These are phyloP conservation scores for Limonius californicus DNA, from an alignment of 1,140 invertebrate genomes.

Conservation along the genomic window DNA sequence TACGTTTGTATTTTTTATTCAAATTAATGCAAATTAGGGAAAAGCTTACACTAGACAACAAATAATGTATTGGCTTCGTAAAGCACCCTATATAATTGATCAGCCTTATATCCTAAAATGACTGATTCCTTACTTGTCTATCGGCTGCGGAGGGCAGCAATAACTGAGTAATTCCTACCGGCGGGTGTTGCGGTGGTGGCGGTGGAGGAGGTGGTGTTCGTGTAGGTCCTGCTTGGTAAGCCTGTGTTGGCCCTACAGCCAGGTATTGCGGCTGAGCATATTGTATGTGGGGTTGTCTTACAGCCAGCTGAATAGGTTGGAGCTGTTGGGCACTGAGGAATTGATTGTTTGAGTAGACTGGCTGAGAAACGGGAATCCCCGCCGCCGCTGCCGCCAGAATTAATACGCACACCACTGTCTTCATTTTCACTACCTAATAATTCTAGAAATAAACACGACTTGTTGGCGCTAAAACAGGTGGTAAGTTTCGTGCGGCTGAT, in stretches of 20 bases:
- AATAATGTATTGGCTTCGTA: too few relatives aligned
- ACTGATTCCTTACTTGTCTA: neutral
- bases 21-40: too few relatives aligned
- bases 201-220: too few relatives aligned
- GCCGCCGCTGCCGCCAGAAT: neutral
- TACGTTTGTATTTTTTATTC: too few relatives aligned
- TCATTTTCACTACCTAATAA: neutral
- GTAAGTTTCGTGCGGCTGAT: neutral
- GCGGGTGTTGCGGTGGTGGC: neutral
- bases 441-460: neutral
- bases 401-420: neutral
- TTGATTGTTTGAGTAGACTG: neutral
- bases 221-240: neutral
- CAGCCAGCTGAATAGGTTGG: neutral
- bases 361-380: neutral
- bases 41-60: too few relatives aligned
- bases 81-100: too few relatives aligned
- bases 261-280: neutral
- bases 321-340: neutral
- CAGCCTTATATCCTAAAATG: too few relatives aligned
- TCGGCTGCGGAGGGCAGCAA: neutral
- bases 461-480: neutral
- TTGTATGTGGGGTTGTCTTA: neutral
- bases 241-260: neutral
- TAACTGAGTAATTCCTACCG: neutral